phyloP scores from a whole-genome alignment of 2,113 vertebrate genomes.

The Numida meleagris region DNA sequence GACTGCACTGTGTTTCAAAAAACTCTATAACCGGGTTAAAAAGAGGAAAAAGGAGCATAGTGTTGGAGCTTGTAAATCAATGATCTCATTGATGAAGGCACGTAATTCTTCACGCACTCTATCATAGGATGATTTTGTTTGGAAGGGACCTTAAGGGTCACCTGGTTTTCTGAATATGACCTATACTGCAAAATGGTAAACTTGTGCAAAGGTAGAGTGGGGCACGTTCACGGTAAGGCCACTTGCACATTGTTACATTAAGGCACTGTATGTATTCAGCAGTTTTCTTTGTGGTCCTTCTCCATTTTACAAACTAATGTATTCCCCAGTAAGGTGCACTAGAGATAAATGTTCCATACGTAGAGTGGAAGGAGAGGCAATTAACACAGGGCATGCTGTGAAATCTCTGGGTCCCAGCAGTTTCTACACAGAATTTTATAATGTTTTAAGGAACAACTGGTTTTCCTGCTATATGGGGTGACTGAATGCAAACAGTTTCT shows the following conservation, averaged over 20 bases:
- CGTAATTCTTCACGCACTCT: neutral
- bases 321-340: neutral
- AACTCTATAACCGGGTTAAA: neutral
- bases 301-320: neutral
- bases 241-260: neutral
- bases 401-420: neutral
- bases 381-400: conserved; percentile 44
- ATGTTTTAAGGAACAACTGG: neutral
- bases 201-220: neutral
- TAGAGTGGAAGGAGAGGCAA: neutral
- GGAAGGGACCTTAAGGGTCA: neutral
- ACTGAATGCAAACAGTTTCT: neutral
- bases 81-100: neutral
- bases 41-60: neutral
- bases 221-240: neutral
- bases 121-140: neutral
- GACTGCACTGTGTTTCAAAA: neutral
- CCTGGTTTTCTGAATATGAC: neutral
- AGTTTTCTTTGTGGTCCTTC: neutral
- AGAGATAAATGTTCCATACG: neutral
- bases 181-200: neutral
- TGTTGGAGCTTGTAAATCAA: neutral
- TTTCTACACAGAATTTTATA: neutral
- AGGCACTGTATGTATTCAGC: neutral
- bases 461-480: neutral